Base-by-base conservation (phyloP, 1,140 invertebrate genomes). In the Anoplophora glabripennis region DNA sequence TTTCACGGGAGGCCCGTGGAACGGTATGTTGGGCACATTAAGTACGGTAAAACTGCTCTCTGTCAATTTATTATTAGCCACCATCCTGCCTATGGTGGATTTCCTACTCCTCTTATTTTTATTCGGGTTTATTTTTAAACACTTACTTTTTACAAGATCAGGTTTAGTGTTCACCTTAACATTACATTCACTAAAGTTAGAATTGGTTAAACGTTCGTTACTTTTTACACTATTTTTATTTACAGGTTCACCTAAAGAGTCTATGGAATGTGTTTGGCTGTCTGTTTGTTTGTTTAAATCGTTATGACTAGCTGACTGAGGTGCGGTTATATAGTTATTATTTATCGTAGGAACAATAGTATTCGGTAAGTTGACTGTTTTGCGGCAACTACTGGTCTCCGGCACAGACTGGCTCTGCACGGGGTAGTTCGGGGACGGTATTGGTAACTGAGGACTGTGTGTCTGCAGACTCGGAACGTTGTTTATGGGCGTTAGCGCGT, bases 341-440 rank as follows among this genome's bases (percentile, higher is more conserved):
- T 70, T 67, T 10, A 28, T 28, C 21, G 21, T 28, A 28, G 21
- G 21, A 28, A 28, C 21, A 28, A 28, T 28, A 3, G 21, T 28
- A 28, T 28, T 28, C 21, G 21, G 21, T 28, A 28, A 28, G 21
- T 28, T 28, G 21, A 28, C 21, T 28, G 47, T 3, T 45, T 57
- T 65, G 21, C 53, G 59, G 40, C 14, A 48, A 57, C 53, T 47
- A 47, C 40, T 54, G 33, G 41, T 45, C 55, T 59, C 52, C 44
- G 15, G 44, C 15, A 56, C 35, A 1, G 36, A 52, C 44, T 51
- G 58, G 4, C 57, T 63, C 40, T 68, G 68, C 41, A 73, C 59
- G 9, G 72, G 72, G 61, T 72, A 73, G 57, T 69, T 72, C 5
- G 71, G 71, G 4, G 72, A 72, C 35, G 70, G 67, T 17, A 66